Evolutionary conservation across 2,113 vertebrate genomes (phyloP), one percentile per base, ranked within the genome.

Genomic region (Porphyrio hochstetteri): DNA sequence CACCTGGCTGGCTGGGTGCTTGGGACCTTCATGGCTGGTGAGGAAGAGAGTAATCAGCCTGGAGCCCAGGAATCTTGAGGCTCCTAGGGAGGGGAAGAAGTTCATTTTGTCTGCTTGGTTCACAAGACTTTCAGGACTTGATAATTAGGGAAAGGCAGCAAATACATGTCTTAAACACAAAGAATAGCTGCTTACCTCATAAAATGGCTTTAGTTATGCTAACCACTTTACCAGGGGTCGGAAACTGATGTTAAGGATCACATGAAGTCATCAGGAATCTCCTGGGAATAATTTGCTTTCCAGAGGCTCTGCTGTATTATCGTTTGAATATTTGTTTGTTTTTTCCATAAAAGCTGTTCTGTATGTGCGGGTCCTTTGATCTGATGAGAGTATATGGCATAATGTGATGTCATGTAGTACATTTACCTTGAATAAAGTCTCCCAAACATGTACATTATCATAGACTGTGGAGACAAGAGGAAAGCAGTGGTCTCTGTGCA

Each of bases 1-100:
- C 1, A 21, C 2, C 9, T 68, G 7, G 4, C 2, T 84, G n/a
- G 13, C 25, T 0, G 7, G 20, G 11, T 42, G 31, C 31, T n/a
- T 56, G 28, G 11, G 33, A 60, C 5, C 21, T 35, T 64, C 59
- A 83, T 16, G 46, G 36, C 17, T 2, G 0, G 2, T 44, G 7
- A 82, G 23, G 5, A 79, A 42, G 23, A 2, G 2, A 11, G 0
- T 21, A 36, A 75, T 71, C 24, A 52, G 9, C 46, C 29, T 38
- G 36, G 16, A 0, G 3, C 10, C 8, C 23, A 46, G 16, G 13
- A 61, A 18, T 2, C 10, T 67, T 63, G 27, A 82, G 8, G 9
- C 25, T 9, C 3, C 4, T 23, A 36, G 10, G 16, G 11, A 60
- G 13, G 6, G 12, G 12, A 57, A 63, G 29, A 75, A 71, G 1